phyloP scores from a whole-genome alignment of 2,113 vertebrate genomes.

The Istiophorus platypterus region DNA sequence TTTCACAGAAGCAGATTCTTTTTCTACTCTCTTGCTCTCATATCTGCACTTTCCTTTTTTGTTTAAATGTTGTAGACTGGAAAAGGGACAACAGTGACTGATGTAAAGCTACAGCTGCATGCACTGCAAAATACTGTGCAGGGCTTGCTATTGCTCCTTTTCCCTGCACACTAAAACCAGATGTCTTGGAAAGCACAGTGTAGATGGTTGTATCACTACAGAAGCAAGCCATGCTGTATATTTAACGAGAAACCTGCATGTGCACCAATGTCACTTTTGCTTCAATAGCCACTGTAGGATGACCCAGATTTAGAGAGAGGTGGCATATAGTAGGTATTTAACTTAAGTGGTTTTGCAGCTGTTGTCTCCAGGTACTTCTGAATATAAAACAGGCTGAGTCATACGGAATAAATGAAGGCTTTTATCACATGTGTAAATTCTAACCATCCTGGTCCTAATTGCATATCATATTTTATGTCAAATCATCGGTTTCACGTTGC shows the following conservation, averaged over 20 bases:
- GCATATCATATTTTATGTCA: background rate
- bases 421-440: conserved; percentile 1
- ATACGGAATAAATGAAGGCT: background rate
- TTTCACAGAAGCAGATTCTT: conserved; percentile 9
- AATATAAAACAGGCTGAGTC: background rate
- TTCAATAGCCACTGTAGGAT: background rate
- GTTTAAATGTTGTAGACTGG: background rate
- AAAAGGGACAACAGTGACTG: conserved; percentile 4
- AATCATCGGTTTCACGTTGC: background rate
- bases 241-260: conserved; percentile 13
- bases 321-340: background rate
- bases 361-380: background rate
- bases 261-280: background rate
- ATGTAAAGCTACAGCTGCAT: conserved; percentile 19
- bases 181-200: conserved; percentile 10
- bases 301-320: background rate
- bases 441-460: conserved; percentile 16
- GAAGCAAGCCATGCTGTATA: background rate
- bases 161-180: conserved; percentile 21
- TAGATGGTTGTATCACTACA: background rate
- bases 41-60: background rate
- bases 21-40: background rate
- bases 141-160: background rate
- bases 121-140: background rate
- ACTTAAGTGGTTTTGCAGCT: conserved; percentile 6